Evolutionary conservation across 2,113 vertebrate species (phyloP), one percentile per base, ranked within the genome.

Genomic region (Callionymus lyra): DNA sequence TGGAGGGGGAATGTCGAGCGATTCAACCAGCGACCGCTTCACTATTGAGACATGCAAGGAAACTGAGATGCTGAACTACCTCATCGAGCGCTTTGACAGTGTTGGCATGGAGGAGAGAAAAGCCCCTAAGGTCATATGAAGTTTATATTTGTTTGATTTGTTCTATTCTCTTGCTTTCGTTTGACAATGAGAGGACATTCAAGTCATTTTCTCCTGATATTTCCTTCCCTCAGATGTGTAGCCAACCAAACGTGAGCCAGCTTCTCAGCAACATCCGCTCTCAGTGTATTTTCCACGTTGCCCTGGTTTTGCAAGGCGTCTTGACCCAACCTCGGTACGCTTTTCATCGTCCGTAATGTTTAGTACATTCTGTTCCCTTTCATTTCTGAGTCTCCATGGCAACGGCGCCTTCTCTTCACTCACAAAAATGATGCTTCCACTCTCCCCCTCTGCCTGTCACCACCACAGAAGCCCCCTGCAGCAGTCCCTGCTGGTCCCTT

Each of bases 41-140:
- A 92, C 91, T 79, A 98, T 98, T 52, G 95, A 99, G 67, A 75
- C 79, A 0, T 97, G 95, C 82, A 97, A 95, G 72, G 95, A 99
- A 86, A 99, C 95, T 14, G 94, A 99, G 79, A 97, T 98, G 95
- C 89, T 99, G 84, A 99, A 99, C 93, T 99, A 99, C 94, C 95
- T 99, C 95, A 97, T 98, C 19, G 95, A 99, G 87, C 96, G 95
- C 77, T 99, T 99, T 81, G 95, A 99, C 84, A 90, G 92, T 71
- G 92, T 97, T 83, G 93, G 94, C 72, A 99, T 99, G 84, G 95
- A 99, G 72, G 94, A 97, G 78, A 92, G 92, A 60, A 98, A 96
- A 86, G 91, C 94, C 77, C 95, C 95, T 78, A 99, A 99, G 93
- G 95, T 95, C 16, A 12, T 34, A 33, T 60, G n/a, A 16, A 1